phyloP scores from a whole-genome alignment of 2,113 vertebrate genomes.

The Pogonocichla stellata region DNA sequence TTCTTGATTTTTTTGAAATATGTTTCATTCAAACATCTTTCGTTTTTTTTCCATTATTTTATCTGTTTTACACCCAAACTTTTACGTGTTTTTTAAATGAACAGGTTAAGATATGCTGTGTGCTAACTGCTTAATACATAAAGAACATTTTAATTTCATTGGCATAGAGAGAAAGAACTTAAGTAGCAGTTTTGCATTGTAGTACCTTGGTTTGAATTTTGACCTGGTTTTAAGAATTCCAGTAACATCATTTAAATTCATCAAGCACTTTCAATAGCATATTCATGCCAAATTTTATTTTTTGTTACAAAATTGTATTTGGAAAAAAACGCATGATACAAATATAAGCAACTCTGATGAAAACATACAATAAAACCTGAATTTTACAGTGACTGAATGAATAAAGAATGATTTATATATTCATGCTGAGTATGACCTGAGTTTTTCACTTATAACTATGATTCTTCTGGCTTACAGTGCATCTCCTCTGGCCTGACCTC shows the following conservation, averaged over 20 bases:
- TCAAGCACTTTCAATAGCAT: background rate
- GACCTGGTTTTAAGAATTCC: background rate
- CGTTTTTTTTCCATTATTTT: rapidly evolving
- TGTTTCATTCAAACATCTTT: background rate
- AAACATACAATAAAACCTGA: background rate
- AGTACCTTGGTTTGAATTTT: background rate
- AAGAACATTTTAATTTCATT: background rate
- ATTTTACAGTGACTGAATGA: background rate
- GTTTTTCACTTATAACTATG: background rate
- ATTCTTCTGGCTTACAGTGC: background rate
- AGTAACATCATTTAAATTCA: background rate
- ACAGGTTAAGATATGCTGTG: rapidly evolving
- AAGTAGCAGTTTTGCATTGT: rapidly evolving
- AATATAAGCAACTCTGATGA: background rate
- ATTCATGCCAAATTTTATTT: background rate
- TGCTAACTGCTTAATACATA: background rate
- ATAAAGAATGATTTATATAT: background rate
- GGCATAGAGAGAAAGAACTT: background rate
- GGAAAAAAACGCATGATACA: background rate
- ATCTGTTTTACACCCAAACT: rapidly evolving
- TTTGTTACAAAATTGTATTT: background rate
- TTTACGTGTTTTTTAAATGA: background rate
- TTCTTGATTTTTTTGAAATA: background rate
- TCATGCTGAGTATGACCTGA: background rate
- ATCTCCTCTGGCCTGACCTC: background rate